phyloP scores from a whole-genome alignment of 2,888 invertebrate species.

The Thecocarcelia acutangulata region DNA sequence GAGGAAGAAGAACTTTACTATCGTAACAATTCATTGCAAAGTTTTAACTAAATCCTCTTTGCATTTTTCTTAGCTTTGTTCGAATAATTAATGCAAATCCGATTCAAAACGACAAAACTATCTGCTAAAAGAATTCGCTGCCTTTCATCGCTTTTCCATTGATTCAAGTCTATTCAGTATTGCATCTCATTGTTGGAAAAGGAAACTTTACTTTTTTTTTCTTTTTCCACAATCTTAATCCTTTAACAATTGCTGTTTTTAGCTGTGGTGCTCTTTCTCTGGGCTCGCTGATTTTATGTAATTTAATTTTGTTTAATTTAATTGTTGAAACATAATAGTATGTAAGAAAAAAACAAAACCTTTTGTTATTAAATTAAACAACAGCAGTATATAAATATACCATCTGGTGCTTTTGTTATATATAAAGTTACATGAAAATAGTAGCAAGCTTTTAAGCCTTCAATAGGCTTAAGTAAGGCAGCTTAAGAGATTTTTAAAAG shows the following conservation, averaged over 20 bases:
- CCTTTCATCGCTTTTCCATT: conserved; percentile 31
- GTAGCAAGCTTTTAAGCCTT: too few species aligned
- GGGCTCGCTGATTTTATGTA: conserved; percentile 30
- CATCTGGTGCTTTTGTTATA: too few species aligned
- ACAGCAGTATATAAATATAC: too few species aligned
- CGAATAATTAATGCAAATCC: conserved; percentile 50
- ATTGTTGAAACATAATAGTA: neutral
- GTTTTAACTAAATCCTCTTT: conserved; percentile 5
- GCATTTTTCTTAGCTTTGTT: neutral
- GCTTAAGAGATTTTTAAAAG: too few species aligned
- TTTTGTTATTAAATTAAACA: too few species aligned
- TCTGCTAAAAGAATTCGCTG: neutral
- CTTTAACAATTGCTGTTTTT: conserved; percentile 53
- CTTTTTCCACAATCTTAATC: conserved; percentile 56
- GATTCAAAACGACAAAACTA: conserved; percentile 39
- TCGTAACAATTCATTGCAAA: conserved; percentile 18
- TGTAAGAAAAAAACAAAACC: too few species aligned
- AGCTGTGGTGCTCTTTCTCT: neutral
- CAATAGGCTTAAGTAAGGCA: too few species aligned
- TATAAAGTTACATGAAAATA: too few species aligned
- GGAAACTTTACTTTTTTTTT: conserved; percentile 25
- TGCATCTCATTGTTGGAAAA: neutral
- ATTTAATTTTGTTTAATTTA: conserved; percentile 47
- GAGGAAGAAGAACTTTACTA: neutral
- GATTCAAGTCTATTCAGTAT: neutral